Evolutionary conservation across 2,113 vertebrate genomes (phyloP).

Genomic region (Neogale vison): DNA sequence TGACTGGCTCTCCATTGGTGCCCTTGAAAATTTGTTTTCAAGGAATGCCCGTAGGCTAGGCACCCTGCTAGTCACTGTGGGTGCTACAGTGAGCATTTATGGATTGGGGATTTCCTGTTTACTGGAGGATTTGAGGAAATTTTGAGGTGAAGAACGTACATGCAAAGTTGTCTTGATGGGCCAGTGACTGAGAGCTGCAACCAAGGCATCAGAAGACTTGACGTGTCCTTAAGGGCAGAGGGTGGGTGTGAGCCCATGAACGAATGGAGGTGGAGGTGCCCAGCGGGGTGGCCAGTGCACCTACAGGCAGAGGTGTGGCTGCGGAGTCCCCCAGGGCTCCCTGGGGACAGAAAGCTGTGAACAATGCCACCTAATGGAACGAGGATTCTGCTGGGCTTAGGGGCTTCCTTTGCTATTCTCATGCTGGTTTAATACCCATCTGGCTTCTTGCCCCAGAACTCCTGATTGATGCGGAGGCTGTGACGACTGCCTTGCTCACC

Average conservation of each 20-base stretch:
- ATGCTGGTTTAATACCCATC: not conserved
- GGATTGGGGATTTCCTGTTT: not conserved
- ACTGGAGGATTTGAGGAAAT: not conserved
- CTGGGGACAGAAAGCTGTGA: not conserved
- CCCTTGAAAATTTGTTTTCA: not conserved
- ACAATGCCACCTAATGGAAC: not conserved
- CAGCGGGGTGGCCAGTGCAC: not conserved
- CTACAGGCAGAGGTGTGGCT: not conserved
- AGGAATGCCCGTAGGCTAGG: not conserved
- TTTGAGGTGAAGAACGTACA: not conserved
- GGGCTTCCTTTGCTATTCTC: conserved; percentile 41
- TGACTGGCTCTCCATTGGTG: not conserved
- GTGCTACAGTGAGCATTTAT: not conserved
- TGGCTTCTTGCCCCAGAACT: conserved; percentile 43
- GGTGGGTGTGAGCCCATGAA: fast-evolving
- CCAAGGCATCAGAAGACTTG: not conserved
- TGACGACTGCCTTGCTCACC: not conserved
- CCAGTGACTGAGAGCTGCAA: not conserved
- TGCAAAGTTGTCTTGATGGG: not conserved
- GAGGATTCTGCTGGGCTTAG: not conserved
- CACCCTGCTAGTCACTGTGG: not conserved
- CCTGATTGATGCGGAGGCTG: conserved; percentile 2
- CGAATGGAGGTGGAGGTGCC: not conserved
- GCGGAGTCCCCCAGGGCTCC: not conserved
- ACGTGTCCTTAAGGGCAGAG: not conserved